A percentile compares a stretch with the other conserved stretches of the same genome.
Conservation (phyloP, 1,140 invertebrate genomes). For the Leptestheria dahalacensis region DNA sequence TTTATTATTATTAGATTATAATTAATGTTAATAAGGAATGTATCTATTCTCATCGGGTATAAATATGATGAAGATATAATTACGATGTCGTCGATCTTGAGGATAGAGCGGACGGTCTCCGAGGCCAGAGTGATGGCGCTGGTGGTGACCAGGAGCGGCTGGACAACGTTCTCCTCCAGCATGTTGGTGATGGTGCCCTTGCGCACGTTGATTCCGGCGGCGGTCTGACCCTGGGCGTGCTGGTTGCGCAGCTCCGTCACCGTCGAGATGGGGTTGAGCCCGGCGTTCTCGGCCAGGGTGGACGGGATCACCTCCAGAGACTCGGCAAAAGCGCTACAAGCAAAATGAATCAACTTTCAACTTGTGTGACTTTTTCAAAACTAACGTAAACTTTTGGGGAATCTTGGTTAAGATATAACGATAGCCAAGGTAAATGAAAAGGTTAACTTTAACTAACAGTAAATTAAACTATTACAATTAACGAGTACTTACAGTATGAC, state of each 20-base stretch:
- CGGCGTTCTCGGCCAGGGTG: constrained; percentile 97
- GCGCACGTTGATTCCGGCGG: constrained; percentile 90
- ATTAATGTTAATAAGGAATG: not conserved
- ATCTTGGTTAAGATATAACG: too few relatives aligned
- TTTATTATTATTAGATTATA: not conserved
- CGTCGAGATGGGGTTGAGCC: constrained; percentile 92
- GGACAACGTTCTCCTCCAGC: constrained; percentile 90
- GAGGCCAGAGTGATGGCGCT: constrained; percentile 88
- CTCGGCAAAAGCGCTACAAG: constrained; percentile 73
- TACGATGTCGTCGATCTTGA: constrained; percentile 98
- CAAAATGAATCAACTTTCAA: constrained; percentile 1
- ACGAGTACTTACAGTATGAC: too few relatives aligned
- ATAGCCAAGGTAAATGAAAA: too few relatives aligned
- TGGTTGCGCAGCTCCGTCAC: constrained; percentile 91
- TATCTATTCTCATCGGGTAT: not conserved
- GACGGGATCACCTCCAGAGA: constrained; percentile 93
- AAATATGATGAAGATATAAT: constrained; percentile 17
- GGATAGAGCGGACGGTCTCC: constrained; percentile 91
- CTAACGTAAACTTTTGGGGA: too few relatives aligned
- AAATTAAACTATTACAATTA: too few relatives aligned
- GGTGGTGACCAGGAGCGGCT: constrained; percentile 86
- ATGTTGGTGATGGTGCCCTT: constrained; percentile 93
- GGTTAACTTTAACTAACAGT: too few relatives aligned
- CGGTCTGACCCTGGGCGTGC: constrained; percentile 69
- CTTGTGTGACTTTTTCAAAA: too few relatives aligned